A percentile compares a stretch with the other conserved stretches of the same genome.
These are phyloP conservation scores for Eremobia ochroleuca DNA, from an alignment of 2,888 invertebrate species.

Conservation along the genomic window DNA sequence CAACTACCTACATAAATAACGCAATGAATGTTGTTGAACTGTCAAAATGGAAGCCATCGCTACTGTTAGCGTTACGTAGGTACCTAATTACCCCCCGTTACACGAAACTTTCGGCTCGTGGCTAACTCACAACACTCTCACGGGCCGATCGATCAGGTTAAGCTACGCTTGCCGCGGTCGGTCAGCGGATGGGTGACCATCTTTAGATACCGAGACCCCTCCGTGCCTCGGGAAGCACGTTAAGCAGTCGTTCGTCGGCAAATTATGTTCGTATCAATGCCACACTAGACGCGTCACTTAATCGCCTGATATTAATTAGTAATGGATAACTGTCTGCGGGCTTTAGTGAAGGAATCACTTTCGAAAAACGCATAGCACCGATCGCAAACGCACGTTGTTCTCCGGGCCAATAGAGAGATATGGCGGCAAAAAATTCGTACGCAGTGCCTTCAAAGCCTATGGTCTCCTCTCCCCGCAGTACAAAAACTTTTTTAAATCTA, in stretches of 20 bases:
- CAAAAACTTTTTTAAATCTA: background rate
- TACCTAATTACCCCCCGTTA: background rate
- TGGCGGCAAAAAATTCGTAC: constrained; percentile 8
- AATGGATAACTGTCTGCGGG: constrained; percentile 8
- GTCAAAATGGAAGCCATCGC: no score
- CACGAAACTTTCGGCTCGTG: constrained; percentile 2
- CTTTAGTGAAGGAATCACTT: background rate
- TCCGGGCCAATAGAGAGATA: background rate
- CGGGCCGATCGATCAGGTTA: background rate
- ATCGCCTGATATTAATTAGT: background rate
- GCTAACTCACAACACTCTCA: no score
- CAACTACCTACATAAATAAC: no score
- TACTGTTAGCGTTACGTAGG: no score
- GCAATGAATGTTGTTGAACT: no score
- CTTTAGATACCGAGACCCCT: no score
- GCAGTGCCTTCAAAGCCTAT: background rate
- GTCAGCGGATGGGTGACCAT: background rate
- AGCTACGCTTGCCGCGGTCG: background rate
- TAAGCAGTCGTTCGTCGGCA: background rate
- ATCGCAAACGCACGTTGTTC: constrained; percentile 11
- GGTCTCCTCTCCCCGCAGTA: background rate
- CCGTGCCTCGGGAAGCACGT: background rate
- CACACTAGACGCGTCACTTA: constrained; percentile 16
- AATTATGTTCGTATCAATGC: constrained; percentile 1
- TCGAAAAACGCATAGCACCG: constrained; percentile 23